phyloP scores from a whole-genome alignment of 2,113 vertebrate species.

The Etia nguti region DNA sequence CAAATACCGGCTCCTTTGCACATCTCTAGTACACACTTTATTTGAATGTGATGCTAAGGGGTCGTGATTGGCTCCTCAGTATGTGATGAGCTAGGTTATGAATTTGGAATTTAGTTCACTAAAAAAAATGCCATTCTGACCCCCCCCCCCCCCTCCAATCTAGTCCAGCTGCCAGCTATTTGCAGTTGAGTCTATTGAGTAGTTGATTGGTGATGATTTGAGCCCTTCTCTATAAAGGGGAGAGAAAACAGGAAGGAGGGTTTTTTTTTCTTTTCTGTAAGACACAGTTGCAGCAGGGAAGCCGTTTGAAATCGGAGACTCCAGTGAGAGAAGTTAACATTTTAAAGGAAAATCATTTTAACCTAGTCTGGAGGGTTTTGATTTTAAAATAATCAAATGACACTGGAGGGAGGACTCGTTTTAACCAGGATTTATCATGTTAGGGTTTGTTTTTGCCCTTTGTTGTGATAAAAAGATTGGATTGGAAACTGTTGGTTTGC shows the following conservation, averaged over 20 bases:
- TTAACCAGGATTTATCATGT: too few relatives aligned
- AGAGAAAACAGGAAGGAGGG: not conserved
- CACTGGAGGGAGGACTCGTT: too few relatives aligned
- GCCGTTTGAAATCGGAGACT: too few relatives aligned
- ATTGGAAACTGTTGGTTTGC: too few relatives aligned
- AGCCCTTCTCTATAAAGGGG: not conserved
- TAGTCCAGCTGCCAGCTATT: not conserved
- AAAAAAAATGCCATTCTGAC: not conserved
- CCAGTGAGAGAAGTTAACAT: too few relatives aligned
- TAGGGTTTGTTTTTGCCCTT: too few relatives aligned
- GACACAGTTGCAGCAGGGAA: too few relatives aligned
- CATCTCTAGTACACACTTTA: not conserved
- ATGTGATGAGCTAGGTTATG: not conserved
- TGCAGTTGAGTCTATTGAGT: not conserved
- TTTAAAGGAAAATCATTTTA: too few relatives aligned
- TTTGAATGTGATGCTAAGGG: not conserved
- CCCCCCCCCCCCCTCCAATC: not conserved
- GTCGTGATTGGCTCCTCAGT: fast-evolving
- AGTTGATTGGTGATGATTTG: not conserved
- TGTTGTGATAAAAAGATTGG: too few relatives aligned
- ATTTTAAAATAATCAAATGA: too few relatives aligned
- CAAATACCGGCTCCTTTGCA: too few relatives aligned
- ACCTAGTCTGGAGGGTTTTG: too few relatives aligned
- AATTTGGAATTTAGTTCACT: not conserved
- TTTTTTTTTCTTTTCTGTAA: not conserved